Base-by-base conservation (phyloP, 2,113 vertebrate genomes). In the Epinephelus cyanopodus region DNA sequence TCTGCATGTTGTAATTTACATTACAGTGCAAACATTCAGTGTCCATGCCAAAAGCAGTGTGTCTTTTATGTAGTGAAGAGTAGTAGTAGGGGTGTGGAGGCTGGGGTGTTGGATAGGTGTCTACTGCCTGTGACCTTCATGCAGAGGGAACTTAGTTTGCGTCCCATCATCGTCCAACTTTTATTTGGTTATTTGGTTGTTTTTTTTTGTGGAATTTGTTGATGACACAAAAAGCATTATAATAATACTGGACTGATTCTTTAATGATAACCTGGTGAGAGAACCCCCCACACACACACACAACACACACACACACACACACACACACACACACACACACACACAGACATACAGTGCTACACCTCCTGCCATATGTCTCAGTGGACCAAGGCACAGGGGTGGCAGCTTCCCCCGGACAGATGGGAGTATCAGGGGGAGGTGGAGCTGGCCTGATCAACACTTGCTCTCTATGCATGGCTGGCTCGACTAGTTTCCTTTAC, bases 361-460 rank as follows among this genome's bases (percentile, higher is more conserved):
- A 57, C 47, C 8, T 25, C n/a, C 19, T 54, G 67, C 68, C 77
- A 74, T 77, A 81, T 81, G 68, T 76, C 85, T 45, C 42, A 45
- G 42, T 45, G 42, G 82, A 76, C 73, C 15, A 60, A 77, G 79
- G 68, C 87, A 86, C 89, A 90, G 88, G 81, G 77, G 88, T 67
- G 68, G 82, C 89, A 82, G 82, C 79, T 80, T 74, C 57, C 53
- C 21, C 39, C 5, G 8, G 78, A 75, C 83, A 88, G 81, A 87
- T 79, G 79, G 86, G 84, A 77, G 64, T 73, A 47, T 79, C 78
- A 74, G 78, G 81, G 65, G 77, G 81, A 81, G 74, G 78, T 70
- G 23, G 64, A 45, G 54, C 21, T 68, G 23, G 71, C 60, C 75
- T 63, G 76, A 74, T 63, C 76, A 73, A 25, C 63, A 68, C 63